A percentile compares a stretch with the other conserved stretches of the same genome.
Evolutionary conservation across 2,113 vertebrate genomes (phyloP).

Genomic region (Indri indri): DNA sequence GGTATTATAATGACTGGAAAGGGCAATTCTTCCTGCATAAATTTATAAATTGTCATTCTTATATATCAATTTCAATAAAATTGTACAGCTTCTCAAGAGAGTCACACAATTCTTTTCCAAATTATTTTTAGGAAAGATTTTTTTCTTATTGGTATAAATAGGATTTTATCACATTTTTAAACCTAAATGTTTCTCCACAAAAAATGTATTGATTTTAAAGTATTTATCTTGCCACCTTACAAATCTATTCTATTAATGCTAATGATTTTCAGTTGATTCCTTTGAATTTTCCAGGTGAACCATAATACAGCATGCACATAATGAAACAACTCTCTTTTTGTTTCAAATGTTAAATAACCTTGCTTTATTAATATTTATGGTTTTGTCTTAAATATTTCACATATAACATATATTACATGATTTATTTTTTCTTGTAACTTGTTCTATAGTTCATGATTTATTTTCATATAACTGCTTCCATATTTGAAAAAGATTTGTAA

Average conservation of each 20-base stretch:
- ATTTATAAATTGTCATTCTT: neutral
- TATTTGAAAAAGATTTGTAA: slow-evolving; percentile 27
- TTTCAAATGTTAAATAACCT: neutral
- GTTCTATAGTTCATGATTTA: neutral
- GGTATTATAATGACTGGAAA: neutral
- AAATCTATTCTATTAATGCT: neutral
- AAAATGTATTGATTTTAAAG: neutral
- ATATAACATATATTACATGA: neutral
- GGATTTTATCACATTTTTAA: neutral
- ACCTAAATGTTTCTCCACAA: neutral
- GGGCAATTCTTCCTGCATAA: neutral
- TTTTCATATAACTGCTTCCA: neutral
- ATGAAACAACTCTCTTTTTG: neutral
- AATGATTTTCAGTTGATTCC: neutral
- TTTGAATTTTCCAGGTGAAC: neutral
- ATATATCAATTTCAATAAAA: neutral
- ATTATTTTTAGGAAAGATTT: neutral
- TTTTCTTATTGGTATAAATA: neutral
- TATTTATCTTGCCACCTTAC: neutral
- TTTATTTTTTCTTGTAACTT: neutral
- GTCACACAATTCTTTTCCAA: neutral
- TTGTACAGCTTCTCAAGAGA: neutral
- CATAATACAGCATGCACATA: neutral
- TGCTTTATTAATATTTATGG: neutral
- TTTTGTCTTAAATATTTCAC: neutral